Conservation (phyloP, 2,797 vertebrate genomes). For the Hylomyscus alleni region DNA sequence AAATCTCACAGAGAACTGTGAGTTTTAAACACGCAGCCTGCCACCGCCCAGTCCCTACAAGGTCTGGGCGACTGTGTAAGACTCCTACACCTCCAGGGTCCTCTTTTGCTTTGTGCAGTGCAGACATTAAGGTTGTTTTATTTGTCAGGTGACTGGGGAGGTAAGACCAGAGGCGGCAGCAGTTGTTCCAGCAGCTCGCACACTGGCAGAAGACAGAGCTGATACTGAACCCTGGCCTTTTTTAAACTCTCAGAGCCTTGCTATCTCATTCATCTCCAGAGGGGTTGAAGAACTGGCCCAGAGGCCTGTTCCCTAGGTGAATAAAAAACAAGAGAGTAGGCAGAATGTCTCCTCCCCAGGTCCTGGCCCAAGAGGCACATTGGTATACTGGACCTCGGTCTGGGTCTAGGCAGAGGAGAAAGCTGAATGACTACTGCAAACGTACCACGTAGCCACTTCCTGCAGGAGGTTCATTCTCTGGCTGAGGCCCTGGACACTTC, state of each 20-base stretch:
- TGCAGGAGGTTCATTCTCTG: background rate
- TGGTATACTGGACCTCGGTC: background rate
- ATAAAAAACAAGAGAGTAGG: background rate
- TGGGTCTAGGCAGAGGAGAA: background rate
- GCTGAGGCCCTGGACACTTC: background rate
- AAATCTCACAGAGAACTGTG: background rate
- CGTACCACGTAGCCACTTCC: accelerated
- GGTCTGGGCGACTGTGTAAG: background rate
- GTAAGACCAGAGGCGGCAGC: background rate
- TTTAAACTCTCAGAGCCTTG: background rate
- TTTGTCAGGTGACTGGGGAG: background rate
- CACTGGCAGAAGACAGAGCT: background rate
- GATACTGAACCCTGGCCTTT: background rate
- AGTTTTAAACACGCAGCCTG: background rate
- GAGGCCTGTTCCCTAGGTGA: too few relatives aligned
- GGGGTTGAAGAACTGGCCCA: background rate
- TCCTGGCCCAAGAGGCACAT: background rate
- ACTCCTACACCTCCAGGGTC: background rate
- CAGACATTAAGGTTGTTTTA: background rate
- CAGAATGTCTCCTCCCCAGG: background rate
- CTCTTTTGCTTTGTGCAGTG: background rate
- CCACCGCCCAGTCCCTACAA: background rate
- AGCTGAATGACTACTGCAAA: accelerated
- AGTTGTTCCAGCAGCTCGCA: background rate
- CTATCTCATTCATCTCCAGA: background rate